Percentiles rank a stretch among this genome's conserved stretches.
Evolutionary conservation across 2,888 invertebrate species (phyloP).

Genomic region (Eilema depressum): DNA sequence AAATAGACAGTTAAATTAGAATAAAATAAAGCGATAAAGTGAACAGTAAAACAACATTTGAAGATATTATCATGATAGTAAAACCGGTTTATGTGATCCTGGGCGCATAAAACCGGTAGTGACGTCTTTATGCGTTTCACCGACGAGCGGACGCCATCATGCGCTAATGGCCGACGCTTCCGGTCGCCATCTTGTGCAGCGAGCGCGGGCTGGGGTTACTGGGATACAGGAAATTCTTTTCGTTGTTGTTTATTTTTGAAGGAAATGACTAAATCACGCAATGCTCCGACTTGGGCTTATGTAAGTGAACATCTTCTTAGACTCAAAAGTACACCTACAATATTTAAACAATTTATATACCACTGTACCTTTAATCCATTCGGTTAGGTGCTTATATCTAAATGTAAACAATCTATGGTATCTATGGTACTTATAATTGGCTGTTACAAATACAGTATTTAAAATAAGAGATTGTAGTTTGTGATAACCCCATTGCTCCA

Average conservation of each 20-base stretch:
- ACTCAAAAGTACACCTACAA: background rate
- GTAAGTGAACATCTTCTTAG: background rate
- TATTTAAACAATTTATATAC: too few relatives aligned
- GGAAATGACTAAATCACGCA: conserved; percentile 44
- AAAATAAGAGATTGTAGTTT: too few relatives aligned
- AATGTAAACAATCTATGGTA: too few relatives aligned
- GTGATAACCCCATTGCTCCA: too few relatives aligned
- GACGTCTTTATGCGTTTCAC: conserved; percentile 38
- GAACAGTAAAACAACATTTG: conserved; percentile 41
- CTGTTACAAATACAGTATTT: too few relatives aligned
- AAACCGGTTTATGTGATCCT: conserved; percentile 52
- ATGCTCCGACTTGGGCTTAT: conserved; percentile 19
- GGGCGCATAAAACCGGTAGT: conserved; percentile 36
- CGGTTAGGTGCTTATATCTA: too few relatives aligned
- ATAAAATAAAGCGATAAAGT: conserved; percentile 47
- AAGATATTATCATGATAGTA: conserved; percentile 46
- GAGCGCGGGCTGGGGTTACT: conserved; percentile 37
- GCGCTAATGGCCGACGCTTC: conserved; percentile 66
- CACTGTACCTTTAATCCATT: too few relatives aligned
- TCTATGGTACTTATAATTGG: too few relatives aligned
- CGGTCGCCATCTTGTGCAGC: conserved; percentile 63
- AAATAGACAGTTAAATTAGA: conserved; percentile 40
- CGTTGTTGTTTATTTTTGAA: conserved; percentile 43
- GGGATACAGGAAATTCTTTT: conserved; percentile 39
- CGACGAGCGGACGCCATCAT: conserved; percentile 57